Evolutionary conservation across 2,888 invertebrate species (phyloP).

Genomic region (Watsonalla cultraria): DNA sequence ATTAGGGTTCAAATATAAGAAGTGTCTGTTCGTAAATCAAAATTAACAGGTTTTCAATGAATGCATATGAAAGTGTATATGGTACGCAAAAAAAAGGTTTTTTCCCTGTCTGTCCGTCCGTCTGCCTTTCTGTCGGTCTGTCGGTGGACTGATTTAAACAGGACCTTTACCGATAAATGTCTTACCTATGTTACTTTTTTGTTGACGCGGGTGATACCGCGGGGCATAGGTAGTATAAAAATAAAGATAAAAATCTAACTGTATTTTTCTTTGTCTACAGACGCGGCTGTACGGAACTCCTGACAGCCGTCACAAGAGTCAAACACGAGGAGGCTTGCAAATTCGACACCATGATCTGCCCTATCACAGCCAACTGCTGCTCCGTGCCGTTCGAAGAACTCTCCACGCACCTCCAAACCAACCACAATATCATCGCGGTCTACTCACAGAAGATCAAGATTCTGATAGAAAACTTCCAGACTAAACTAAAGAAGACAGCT

Average conservation of each 20-base stretch:
- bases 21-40: no score
- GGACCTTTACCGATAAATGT: no score
- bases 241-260: not conserved
- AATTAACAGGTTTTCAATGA: no score
- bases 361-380: slow-evolving; percentile 66
- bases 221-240: no score
- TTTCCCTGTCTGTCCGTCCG: no score
- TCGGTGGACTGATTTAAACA: no score
- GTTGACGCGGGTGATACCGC: no score
- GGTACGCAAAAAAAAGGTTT: no score
- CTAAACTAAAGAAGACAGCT: slow-evolving; percentile 68
- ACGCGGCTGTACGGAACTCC: slow-evolving; percentile 68
- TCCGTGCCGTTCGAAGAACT: slow-evolving; percentile 66
- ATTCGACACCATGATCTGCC: slow-evolving; percentile 67
- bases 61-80: no score
- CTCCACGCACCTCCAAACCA: slow-evolving; percentile 56
- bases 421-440: slow-evolving; percentile 68
- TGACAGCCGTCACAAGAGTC: slow-evolving; percentile 55
- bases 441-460: slow-evolving; percentile 74
- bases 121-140: no score
- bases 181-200: no score
- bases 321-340: slow-evolving; percentile 72
- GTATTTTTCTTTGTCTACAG: slow-evolving; percentile 43
- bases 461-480: slow-evolving; percentile 71
- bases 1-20: no score